Evolutionary conservation across 2,113 vertebrate species (phyloP).

Genomic region (Halichoerus grypus): DNA sequence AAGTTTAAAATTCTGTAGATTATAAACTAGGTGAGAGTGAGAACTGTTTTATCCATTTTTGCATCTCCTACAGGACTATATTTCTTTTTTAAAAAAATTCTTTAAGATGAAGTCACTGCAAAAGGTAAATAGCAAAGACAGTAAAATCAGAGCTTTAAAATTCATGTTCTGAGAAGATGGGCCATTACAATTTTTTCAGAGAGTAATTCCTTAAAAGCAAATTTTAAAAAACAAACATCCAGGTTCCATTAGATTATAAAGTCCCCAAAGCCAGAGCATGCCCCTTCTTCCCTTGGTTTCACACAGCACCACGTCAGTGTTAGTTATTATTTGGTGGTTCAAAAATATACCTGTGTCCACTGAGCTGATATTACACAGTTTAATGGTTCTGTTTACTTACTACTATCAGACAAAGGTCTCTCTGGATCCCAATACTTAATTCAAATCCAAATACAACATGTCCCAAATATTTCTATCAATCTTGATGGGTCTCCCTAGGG

Average conservation of each 20-base stretch:
- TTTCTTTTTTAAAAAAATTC: not conserved
- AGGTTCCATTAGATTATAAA: not conserved
- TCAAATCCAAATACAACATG: not conserved
- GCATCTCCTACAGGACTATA: not conserved
- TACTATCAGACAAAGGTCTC: not conserved
- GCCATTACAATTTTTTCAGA: not conserved
- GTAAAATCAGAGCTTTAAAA: slow-evolving; percentile 9
- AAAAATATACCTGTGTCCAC: slow-evolving; percentile 9
- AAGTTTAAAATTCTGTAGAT: not conserved
- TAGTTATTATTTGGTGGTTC: not conserved
- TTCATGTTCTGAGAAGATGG: not conserved
- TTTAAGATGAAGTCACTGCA: not conserved
- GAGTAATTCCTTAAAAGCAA: slow-evolving; percentile 18
- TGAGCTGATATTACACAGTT: not conserved
- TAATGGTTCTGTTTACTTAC: not conserved
- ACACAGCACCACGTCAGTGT: not conserved
- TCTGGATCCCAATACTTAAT: not conserved
- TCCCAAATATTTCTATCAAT: slow-evolving; percentile 2
- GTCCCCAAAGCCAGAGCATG: not conserved
- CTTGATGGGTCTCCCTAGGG: not conserved
- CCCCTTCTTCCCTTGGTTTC: not conserved
- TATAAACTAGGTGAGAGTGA: not conserved
- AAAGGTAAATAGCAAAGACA: not conserved
- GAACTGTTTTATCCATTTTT: not conserved
- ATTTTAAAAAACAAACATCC: not conserved